Evolutionary conservation across 2,113 vertebrate genomes (phyloP).

Genomic region (Platycercus adscitus): DNA sequence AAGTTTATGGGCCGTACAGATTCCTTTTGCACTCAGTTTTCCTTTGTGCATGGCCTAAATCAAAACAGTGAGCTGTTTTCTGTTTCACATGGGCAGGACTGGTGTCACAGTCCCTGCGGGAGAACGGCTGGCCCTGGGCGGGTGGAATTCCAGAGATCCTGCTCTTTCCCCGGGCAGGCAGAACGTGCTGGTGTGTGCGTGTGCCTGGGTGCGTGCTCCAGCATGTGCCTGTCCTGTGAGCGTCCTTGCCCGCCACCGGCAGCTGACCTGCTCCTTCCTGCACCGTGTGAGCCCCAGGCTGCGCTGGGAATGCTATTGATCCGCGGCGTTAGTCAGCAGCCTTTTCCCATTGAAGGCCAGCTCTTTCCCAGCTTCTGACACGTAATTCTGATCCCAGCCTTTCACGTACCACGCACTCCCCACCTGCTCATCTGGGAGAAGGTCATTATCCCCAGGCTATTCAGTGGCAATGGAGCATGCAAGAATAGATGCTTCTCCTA

Average conservation of each 20-base stretch:
- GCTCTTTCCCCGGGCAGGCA: not conserved
- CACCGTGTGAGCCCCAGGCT: slow-evolving; percentile 13
- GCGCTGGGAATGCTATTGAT: slow-evolving; percentile 64
- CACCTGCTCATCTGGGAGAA: slow-evolving; percentile 72
- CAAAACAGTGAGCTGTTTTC: not conserved
- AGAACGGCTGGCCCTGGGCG: not conserved
- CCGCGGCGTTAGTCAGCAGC: slow-evolving; percentile 59
- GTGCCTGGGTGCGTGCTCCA: not conserved
- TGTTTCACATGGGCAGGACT: not conserved
- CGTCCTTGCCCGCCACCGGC: slow-evolving; percentile 16
- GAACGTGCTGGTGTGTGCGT: not conserved
- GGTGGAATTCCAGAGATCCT: not conserved
- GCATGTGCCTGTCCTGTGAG: not conserved
- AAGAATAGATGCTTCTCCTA: slow-evolving; percentile 53
- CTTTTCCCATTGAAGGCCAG: slow-evolving; percentile 21
- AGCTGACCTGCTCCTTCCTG: slow-evolving; percentile 6
- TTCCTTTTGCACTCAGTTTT: not conserved
- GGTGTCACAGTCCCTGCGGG: not conserved
- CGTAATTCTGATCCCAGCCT: slow-evolving; percentile 22
- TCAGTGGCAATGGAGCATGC: slow-evolving; percentile 71
- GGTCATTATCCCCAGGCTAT: slow-evolving; percentile 69
- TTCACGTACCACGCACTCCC: slow-evolving; percentile 51
- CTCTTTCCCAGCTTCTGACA: slow-evolving; percentile 69
- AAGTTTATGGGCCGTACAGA: not conserved
- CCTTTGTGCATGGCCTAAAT: not conserved